These are phyloP conservation scores for Eueremaeus valkanovi DNA, from an alignment of 2,888 invertebrate species.

Conservation along the genomic window DNA sequence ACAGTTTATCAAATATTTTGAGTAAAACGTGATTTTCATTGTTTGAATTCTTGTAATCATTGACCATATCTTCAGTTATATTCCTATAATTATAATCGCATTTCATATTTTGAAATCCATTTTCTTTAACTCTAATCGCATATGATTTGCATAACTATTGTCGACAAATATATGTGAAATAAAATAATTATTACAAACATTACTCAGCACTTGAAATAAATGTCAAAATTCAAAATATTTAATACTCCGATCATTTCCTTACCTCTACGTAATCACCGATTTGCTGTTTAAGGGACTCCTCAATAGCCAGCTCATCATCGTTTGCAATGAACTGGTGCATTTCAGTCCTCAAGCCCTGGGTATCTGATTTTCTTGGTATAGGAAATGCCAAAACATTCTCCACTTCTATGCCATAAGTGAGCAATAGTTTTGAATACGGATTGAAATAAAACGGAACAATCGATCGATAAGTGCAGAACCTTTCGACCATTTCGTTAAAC, in stretches of 20 bases:
- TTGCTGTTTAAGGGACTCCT: neutral
- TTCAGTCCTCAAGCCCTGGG: neutral
- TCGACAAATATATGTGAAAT: neutral
- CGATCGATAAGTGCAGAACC: neutral
- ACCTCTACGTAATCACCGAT: constrained; percentile 42
- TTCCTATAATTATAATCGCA: neutral
- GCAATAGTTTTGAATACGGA: neutral
- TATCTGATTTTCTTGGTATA: neutral
- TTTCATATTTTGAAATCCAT: neutral
- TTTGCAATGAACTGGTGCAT: constrained; percentile 20
- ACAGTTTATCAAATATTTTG: constrained; percentile 1
- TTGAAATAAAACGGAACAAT: neutral
- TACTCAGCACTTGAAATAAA: no score
- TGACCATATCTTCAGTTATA: neutral
- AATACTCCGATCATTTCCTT: no score
- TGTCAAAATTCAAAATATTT: no score
- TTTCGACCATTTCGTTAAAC: neutral
- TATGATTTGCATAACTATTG: neutral
- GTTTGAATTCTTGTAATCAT: neutral
- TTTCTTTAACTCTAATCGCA: neutral
- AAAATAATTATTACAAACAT: no score
- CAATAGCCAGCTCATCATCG: neutral
- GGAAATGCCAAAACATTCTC: neutral
- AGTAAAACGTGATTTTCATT: constrained; percentile 37
- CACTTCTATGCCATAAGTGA: constrained; percentile 21